Conservation (phyloP, 2,888 invertebrate genomes). For the Orchestes rusci region DNA sequence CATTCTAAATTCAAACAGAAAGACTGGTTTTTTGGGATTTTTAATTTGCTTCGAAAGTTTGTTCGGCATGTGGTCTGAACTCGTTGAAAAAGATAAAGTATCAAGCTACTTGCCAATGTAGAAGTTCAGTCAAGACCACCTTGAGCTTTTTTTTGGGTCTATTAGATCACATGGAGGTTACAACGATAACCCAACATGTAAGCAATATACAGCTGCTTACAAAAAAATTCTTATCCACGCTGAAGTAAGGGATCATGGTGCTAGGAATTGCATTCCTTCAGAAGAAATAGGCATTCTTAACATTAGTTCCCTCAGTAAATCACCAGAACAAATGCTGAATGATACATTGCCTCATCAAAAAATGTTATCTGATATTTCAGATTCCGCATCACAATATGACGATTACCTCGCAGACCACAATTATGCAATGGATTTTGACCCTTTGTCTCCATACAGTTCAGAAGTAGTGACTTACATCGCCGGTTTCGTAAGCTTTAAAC, state of each 20-base stretch:
- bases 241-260: constrained; percentile 12
- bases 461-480: constrained; percentile 17
- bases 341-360: too few species aligned
- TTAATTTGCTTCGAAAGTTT: constrained; percentile 7
- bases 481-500: constrained; percentile 14
- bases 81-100: neutral
- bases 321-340: too few species aligned
- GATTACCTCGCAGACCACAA: too few species aligned
- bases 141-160: constrained; percentile 25
- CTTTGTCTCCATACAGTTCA: constrained; percentile 8
- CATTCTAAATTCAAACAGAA: constrained; percentile 13
- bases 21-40: constrained; percentile 23
- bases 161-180: constrained; percentile 22
- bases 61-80: constrained; percentile 2
- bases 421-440: too few species aligned
- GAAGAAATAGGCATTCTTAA: too few species aligned
- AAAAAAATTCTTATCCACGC: constrained; percentile 14
- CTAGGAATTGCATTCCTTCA: constrained; percentile 13
- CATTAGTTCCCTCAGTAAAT: too few species aligned
- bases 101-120: constrained; percentile 10
- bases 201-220: constrained; percentile 22
- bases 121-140: constrained; percentile 19
- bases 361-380: too few species aligned
- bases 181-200: constrained; percentile 23
- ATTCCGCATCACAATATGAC: too few species aligned